phyloP scores from a whole-genome alignment of 2,888 invertebrate genomes.

The Stictocephala bisonia region DNA sequence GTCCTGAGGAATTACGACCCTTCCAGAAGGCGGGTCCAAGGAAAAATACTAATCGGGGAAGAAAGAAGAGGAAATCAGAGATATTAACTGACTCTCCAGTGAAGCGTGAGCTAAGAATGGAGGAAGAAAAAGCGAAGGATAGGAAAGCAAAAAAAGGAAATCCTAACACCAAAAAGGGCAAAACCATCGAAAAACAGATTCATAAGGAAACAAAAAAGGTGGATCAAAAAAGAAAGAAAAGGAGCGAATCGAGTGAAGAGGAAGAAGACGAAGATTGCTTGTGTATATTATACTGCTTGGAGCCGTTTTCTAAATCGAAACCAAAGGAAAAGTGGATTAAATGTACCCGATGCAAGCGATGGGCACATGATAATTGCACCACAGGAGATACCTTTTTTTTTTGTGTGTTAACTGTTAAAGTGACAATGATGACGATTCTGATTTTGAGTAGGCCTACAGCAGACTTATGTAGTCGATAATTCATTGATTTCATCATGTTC shows the following conservation, averaged over 20 bases:
- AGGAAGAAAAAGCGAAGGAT: background rate
- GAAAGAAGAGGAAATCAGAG: slow-evolving; percentile 20
- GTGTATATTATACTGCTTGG: slow-evolving; percentile 41
- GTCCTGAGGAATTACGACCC: slow-evolving; percentile 38
- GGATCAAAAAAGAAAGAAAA: background rate
- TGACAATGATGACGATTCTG: too few relatives aligned
- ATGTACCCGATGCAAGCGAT: slow-evolving; percentile 18
- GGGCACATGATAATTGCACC: slow-evolving; percentile 33
- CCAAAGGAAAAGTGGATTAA: slow-evolving; percentile 8
- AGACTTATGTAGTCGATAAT: too few relatives aligned
- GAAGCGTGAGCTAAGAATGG: slow-evolving; percentile 8
- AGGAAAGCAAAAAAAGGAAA: slow-evolving; percentile 11
- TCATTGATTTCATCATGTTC: too few relatives aligned
- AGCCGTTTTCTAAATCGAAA: slow-evolving; percentile 1
- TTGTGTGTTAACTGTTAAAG: background rate
- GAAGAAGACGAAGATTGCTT: slow-evolving; percentile 30
- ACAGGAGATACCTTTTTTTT: background rate
- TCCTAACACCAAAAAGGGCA: too few relatives aligned
- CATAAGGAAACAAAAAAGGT: too few relatives aligned
- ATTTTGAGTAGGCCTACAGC: too few relatives aligned
- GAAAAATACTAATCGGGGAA: slow-evolving; percentile 28
- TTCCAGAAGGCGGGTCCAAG: slow-evolving; percentile 27
- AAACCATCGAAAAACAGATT: too few relatives aligned
- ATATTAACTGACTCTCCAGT: slow-evolving; percentile 43
- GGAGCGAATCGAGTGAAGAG: background rate